A percentile compares a stretch with the other conserved stretches of the same genome.
phyloP scores from a whole-genome alignment of 2,888 invertebrate genomes.

The Parthenolecanium corni region DNA sequence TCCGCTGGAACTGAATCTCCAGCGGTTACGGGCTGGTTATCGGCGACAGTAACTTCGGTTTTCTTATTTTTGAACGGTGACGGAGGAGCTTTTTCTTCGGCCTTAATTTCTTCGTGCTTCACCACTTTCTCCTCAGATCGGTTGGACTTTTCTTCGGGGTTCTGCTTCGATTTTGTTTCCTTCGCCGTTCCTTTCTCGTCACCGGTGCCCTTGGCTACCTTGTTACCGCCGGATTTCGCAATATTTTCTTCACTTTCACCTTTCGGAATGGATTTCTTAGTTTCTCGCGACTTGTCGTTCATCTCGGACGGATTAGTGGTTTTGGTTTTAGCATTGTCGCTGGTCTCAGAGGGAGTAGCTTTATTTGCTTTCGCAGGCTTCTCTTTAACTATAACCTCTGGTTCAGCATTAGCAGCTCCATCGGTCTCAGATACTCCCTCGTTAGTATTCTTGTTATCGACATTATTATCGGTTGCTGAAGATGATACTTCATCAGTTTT shows the following conservation, averaged over 20 bases:
- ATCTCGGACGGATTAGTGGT: neutral
- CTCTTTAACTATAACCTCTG: no score
- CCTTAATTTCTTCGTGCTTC: neutral
- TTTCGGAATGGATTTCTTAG: neutral
- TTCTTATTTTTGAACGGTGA: slow-evolving; percentile 11
- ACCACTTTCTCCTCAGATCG: neutral
- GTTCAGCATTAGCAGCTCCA: no score
- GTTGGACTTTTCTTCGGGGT: neutral
- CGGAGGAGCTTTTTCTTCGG: neutral
- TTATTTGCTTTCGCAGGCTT: no score
- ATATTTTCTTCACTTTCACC: neutral
- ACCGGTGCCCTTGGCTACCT: neutral
- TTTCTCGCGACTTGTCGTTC: neutral
- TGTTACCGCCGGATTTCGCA: neutral
- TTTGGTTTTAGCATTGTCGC: neutral
- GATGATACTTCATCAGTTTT: neutral
- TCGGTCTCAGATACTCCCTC: no score
- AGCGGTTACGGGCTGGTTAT: neutral
- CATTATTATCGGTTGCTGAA: no score
- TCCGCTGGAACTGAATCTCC: neutral
- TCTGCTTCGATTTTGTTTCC: neutral
- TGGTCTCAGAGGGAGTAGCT: neutral
- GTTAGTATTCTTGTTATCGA: no score
- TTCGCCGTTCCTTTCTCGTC: neutral
- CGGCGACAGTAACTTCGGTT: slow-evolving; percentile 8